Evolutionary conservation across 1,140 invertebrate species (phyloP).

Genomic region (Ips nitidus): DNA sequence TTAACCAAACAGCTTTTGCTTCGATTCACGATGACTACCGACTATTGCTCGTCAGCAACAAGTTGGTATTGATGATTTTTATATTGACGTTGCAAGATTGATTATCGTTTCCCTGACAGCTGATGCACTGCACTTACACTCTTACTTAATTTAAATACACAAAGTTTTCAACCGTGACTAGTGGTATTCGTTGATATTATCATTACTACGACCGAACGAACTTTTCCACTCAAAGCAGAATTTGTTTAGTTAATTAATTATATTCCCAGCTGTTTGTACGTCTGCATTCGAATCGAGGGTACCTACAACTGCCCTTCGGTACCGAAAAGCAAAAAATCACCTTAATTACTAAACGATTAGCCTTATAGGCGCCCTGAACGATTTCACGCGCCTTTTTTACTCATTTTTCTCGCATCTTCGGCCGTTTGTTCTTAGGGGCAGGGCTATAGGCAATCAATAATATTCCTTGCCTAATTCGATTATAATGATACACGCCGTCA

Average conservation of each 20-base stretch:
- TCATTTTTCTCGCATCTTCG: slow-evolving; percentile 30
- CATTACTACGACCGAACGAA: background rate
- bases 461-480: slow-evolving; percentile 35
- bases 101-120: background rate
- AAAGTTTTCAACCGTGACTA: background rate
- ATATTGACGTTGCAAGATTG: background rate
- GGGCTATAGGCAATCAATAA: slow-evolving; percentile 37
- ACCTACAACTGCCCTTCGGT: background rate
- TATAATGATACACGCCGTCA: slow-evolving; percentile 38
- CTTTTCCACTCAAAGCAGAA: background rate
- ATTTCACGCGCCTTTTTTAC: slow-evolving; percentile 25
- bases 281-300: background rate
- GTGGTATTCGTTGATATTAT: background rate
- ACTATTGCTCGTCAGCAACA: background rate
- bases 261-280: background rate
- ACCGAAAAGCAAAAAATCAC: slow-evolving; percentile 2
- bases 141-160: background rate
- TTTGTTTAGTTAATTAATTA: background rate
- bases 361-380: slow-evolving; percentile 12
- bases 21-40: slow-evolving; percentile 1
- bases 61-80: background rate
- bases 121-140: background rate
- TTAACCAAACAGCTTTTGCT: background rate
- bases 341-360: slow-evolving; percentile 31
- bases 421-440: slow-evolving; percentile 20